phyloP scores from a whole-genome alignment of 2,888 invertebrate genomes.

The Leptinotarsa rubiginosa region DNA sequence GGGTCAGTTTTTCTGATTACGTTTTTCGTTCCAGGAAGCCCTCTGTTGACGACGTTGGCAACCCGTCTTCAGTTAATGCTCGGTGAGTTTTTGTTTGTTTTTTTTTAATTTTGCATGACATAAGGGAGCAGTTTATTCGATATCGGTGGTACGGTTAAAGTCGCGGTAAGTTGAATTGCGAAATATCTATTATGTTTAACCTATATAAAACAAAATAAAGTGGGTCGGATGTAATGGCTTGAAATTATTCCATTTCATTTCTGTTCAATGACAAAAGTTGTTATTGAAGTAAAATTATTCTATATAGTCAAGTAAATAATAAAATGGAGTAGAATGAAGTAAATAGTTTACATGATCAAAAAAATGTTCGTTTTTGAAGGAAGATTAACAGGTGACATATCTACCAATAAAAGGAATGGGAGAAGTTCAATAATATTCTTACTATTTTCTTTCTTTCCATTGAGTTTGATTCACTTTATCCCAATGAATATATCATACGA shows the following conservation, averaged over 20 bases:
- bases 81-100: slow-evolving; percentile 75
- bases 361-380: no score
- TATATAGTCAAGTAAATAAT: no score
- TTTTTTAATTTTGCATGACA: slow-evolving; percentile 21
- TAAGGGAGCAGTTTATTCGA: not conserved
- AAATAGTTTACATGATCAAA: no score
- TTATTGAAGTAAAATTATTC: no score
- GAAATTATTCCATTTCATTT: not conserved
- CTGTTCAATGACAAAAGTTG: not conserved
- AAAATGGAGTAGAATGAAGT: no score
- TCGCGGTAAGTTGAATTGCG: not conserved
- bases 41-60: slow-evolving; percentile 86
- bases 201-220: no score
- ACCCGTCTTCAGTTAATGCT: slow-evolving; percentile 86
- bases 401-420: no score
- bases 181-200: not conserved
- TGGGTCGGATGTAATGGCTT: not conserved
- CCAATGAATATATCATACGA: no score
- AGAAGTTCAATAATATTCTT: no score
- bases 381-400: no score
- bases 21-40: slow-evolving; percentile 81
- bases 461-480: no score
- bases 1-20: slow-evolving; percentile 58
- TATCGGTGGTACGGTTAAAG: not conserved
- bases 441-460: no score